phyloP scores from a whole-genome alignment of 2,113 vertebrate genomes.

The Callaeas wilsoni region DNA sequence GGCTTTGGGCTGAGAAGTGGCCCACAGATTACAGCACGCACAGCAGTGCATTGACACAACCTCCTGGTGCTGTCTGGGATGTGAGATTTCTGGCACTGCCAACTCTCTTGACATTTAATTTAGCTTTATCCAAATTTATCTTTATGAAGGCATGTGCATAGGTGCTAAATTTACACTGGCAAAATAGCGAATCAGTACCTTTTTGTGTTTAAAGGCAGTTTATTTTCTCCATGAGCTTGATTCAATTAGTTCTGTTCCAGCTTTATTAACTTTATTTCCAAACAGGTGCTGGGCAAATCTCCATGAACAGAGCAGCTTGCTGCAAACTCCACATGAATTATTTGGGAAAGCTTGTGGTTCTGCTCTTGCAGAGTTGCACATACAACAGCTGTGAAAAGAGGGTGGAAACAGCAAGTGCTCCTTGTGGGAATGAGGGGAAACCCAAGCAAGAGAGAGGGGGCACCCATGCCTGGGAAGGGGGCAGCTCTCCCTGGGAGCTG shows the following conservation, averaged over 20 bases:
- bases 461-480: not conserved
- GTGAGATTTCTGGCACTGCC: not conserved
- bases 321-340: not conserved
- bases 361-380: not conserved
- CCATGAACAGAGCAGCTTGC: not conserved
- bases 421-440: not conserved
- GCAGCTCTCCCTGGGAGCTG: not conserved
- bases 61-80: not conserved
- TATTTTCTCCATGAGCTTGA: not conserved
- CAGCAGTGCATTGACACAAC: not conserved
- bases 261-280: not conserved
- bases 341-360: not conserved
- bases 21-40: not conserved
- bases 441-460: not conserved
- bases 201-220: not conserved
- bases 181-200: not conserved
- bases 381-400: not conserved
- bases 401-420: not conserved
- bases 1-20: not conserved
- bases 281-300: not conserved
- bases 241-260: not conserved
- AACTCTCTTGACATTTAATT: not conserved
- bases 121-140: not conserved
- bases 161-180: not conserved
- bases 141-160: not conserved